phyloP scores from a whole-genome alignment of 2,888 invertebrate species.

The Torymus auratus region DNA sequence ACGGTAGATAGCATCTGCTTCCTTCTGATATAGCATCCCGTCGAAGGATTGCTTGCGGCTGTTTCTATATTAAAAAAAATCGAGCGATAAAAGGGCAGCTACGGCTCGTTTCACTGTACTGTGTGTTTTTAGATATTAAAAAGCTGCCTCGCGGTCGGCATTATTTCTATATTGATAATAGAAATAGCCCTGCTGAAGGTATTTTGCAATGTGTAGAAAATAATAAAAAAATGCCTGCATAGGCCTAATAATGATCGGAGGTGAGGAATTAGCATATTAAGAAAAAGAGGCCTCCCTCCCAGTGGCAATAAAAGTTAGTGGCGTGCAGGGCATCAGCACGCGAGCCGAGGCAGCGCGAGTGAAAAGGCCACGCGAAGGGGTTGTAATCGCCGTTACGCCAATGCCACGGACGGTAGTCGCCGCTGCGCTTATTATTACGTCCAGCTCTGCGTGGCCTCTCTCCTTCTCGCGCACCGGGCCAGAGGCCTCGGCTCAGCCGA shows the following conservation, averaged over 20 bases:
- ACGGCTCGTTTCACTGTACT: no score
- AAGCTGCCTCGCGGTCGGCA: no score
- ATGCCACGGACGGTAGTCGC: constrained; percentile 49
- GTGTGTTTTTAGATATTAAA: no score
- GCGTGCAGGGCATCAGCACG: constrained; percentile 27
- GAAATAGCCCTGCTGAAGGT: not conserved
- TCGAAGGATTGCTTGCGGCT: constrained; percentile 4
- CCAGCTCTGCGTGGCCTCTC: constrained; percentile 6
- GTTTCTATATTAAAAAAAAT: constrained; percentile 7
- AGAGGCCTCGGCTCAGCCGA: constrained; percentile 3
- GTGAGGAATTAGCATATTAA: constrained; percentile 35
- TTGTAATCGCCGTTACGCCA: constrained; percentile 60
- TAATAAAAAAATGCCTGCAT: not conserved
- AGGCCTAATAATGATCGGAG: constrained; percentile 9
- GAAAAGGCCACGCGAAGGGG: constrained; percentile 49
- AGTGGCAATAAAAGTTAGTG: constrained; percentile 42
- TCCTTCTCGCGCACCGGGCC: constrained; percentile 31
- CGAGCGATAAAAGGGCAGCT: constrained; percentile 11
- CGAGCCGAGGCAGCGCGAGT: constrained; percentile 3
- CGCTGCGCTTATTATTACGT: constrained; percentile 42
- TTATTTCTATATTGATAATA: no score
- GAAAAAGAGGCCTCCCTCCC: constrained; percentile 15
- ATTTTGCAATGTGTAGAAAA: not conserved
- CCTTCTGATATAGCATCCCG: constrained; percentile 25
- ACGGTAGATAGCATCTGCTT: constrained; percentile 26